A percentile compares a stretch with the other conserved stretches of the same genome.
Evolutionary conservation across 2,888 invertebrate genomes (phyloP).

Genomic region (Halictus ligatus): DNA sequence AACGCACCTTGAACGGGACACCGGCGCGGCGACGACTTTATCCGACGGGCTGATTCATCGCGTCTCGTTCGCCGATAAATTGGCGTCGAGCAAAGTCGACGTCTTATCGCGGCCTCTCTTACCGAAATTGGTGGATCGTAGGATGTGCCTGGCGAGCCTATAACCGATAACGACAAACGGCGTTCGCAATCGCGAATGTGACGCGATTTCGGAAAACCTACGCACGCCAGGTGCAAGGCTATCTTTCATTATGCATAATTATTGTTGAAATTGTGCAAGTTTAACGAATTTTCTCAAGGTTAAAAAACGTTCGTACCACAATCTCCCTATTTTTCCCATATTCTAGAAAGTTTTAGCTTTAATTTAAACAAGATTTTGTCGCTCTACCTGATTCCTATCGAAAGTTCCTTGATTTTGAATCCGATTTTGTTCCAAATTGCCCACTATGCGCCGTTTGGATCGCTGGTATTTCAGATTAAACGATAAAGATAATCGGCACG

Average conservation of each 20-base stretch:
- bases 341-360: too few species aligned
- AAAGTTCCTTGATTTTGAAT: too few species aligned
- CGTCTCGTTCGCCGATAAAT: constrained; percentile 46
- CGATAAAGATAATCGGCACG: not conserved
- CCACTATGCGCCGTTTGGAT: not conserved
- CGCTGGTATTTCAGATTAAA: not conserved
- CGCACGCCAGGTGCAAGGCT: too few species aligned
- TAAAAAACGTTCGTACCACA: too few species aligned
- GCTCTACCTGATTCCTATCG: too few species aligned
- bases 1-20: constrained; percentile 48
- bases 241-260: too few species aligned
- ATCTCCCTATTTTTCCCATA: too few species aligned
- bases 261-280: too few species aligned
- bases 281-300: too few species aligned
- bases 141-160: constrained; percentile 20
- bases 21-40: constrained; percentile 46
- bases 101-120: constrained; percentile 42
- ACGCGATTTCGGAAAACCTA: constrained; percentile 17
- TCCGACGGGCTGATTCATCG: constrained; percentile 45
- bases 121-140: constrained; percentile 47
- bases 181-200: not conserved
- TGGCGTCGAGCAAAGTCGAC: constrained; percentile 27
- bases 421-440: too few species aligned
- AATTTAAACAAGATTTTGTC: too few species aligned
- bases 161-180: constrained; percentile 57